A percentile compares a stretch with the other conserved stretches of the same genome.
These are phyloP conservation scores for Steinernema khuongi DNA, from an alignment of 1,140 invertebrate genomes.

Conservation along the genomic window DNA sequence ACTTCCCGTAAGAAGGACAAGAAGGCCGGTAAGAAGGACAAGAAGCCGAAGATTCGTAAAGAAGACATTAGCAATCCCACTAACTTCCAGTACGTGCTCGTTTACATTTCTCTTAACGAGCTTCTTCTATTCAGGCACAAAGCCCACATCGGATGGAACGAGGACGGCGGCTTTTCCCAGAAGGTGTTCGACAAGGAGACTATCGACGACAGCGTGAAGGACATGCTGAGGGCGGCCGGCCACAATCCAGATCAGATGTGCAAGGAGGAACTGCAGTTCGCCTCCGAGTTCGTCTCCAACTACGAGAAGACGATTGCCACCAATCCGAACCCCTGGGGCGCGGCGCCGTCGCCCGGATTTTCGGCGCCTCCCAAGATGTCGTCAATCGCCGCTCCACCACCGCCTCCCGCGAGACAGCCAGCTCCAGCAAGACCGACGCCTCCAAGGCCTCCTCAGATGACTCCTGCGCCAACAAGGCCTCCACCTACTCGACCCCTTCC, in stretches of 20 bases:
- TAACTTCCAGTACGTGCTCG: constrained; percentile 40
- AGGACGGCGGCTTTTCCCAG: constrained; percentile 43
- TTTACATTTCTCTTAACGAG: not conserved
- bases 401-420: not conserved
- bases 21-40: constrained; percentile 34
- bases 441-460: not conserved
- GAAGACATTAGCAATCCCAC: constrained; percentile 45
- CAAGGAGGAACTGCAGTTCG: constrained; percentile 40
- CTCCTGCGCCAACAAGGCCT: constrained; percentile 2
- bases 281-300: constrained; percentile 40
- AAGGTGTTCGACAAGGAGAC: constrained; percentile 32
- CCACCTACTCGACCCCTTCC: constrained; percentile 3
- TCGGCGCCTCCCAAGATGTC: not conserved
- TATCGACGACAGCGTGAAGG: constrained; percentile 42
- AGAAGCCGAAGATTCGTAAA: constrained; percentile 41
- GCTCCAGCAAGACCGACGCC: not conserved
- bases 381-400: not conserved
- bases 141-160: constrained; percentile 46
- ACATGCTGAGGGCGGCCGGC: constrained; percentile 39
- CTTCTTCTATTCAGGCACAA: constrained; percentile 34
- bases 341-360: not conserved
- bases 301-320: constrained; percentile 25
- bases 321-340: not conserved
- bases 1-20: not conserved
- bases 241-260: constrained; percentile 36